These are phyloP conservation scores for Drosophila neonasuta DNA, from an alignment of 2,888 invertebrate genomes.

Conservation along the genomic window DNA sequence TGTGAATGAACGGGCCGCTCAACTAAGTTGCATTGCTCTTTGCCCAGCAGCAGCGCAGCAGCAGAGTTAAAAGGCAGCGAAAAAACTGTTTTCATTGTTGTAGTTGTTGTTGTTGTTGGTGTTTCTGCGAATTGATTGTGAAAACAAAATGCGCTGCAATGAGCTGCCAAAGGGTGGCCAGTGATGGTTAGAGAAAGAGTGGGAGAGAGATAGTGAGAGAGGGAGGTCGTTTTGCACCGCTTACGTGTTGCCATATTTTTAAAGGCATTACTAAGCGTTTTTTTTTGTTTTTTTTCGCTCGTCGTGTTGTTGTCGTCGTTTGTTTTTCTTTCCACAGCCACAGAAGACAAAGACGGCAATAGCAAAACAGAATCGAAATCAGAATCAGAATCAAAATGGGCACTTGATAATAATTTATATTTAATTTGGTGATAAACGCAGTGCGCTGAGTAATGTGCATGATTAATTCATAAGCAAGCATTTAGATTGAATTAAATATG, in stretches of 20 bases:
- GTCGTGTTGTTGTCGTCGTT: conserved; percentile 20
- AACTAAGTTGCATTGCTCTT: conserved; percentile 63
- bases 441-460: conserved; percentile 29
- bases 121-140: conserved; percentile 62
- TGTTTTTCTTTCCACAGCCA: background rate
- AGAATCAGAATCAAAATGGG: conserved; percentile 24
- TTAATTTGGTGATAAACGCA: conserved; percentile 66
- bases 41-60: conserved; percentile 23
- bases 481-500: background rate
- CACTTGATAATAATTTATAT: conserved; percentile 69
- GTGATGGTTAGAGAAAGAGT: background rate
- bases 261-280: conserved; percentile 77
- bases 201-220: background rate
- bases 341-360: background rate
- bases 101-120: conserved; percentile 21
- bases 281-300: conserved; percentile 53
- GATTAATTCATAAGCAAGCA: conserved; percentile 12
- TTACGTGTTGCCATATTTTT: conserved; percentile 79
- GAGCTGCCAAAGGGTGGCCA: conserved; percentile 11
- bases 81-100: conserved; percentile 61
- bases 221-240: conserved; percentile 42
- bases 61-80: conserved; percentile 20
- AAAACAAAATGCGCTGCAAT: conserved; percentile 63
- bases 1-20: conserved; percentile 71
- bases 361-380: background rate